Base-by-base conservation (phyloP, 2,113 vertebrate species). In the Microtus oregoni region DNA sequence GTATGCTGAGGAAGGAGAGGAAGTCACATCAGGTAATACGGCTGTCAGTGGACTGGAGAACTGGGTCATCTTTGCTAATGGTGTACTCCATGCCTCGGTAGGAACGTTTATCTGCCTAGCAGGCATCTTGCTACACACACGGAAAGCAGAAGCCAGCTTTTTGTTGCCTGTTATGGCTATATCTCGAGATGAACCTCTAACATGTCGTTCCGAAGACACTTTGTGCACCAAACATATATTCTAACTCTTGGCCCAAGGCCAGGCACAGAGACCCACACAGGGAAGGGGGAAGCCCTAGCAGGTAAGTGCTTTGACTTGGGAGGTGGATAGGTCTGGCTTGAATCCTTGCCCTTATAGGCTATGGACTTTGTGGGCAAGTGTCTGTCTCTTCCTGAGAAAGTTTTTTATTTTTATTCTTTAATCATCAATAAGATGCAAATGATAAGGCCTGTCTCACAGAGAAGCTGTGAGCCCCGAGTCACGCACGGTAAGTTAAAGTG, bases 391-490 rank as follows among this genome's bases (percentile, higher is more conserved):
- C 47, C 55, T 58, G 76, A 89, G 72, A 70, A 75, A 58, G 22
- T 26, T 86, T 30, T 75, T 68, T 47, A 65, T 44, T 76, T 30
- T 77, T 77, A 17, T 30, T 77, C 11, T 55, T 81, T 81, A 61
- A 30, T 86, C 61, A 88, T 86, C 52, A 90, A 1, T 77, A 93
- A 88, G 73, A 82, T 14, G 70, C 55, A 65, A 13, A n/a, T 70
- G 44, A 22, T 67, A 24, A 86, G 35, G 82, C 78, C 55, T 73
- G 65, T 77, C 70, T 78, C 65, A 13, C 4, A 2, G 77, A 73
- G 44, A 35, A 89, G 81, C 92, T 22, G 50, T 7, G 81, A 88
- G 94, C 32, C 44, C 92, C 7, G 88, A 63, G 68, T 75, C 78
- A 86, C 38, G 38, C 15, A 86, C 10, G 0, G 0, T 22, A 38